Evolutionary conservation across 2,888 invertebrate species (phyloP).

Genomic region (Lepetodrilus schrolli): DNA sequence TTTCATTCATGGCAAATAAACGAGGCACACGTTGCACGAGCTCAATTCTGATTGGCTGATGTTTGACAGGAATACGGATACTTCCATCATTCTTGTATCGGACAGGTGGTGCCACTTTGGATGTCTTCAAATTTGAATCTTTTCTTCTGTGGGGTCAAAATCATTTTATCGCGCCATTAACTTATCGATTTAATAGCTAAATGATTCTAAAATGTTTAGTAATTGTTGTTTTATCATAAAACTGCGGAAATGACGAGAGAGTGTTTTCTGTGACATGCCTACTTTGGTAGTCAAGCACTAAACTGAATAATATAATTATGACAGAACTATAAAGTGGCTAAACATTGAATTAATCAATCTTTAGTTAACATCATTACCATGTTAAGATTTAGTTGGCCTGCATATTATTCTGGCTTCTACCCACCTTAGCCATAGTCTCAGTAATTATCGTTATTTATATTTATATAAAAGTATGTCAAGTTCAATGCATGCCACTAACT

Average conservation of each 20-base stretch:
- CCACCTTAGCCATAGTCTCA: too few relatives aligned
- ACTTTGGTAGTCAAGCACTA: too few relatives aligned
- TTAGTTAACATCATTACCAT: too few relatives aligned
- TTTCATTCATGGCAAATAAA: not conserved
- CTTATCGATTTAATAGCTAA: not conserved
- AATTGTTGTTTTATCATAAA: not conserved
- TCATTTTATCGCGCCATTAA: constrained; percentile 12
- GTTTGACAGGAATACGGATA: not conserved
- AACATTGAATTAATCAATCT: too few relatives aligned
- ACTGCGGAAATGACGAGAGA: not conserved
- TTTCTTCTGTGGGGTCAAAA: not conserved
- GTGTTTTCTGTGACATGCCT: not conserved
- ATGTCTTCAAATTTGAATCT: constrained; percentile 20
- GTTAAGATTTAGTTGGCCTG: too few relatives aligned
- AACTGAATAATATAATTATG: too few relatives aligned
- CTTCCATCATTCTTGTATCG: not conserved
- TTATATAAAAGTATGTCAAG: too few relatives aligned
- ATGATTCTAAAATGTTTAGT: not conserved
- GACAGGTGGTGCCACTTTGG: not conserved
- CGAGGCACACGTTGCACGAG: not conserved
- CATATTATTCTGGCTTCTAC: too few relatives aligned
- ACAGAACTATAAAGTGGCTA: too few relatives aligned
- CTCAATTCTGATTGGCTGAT: not conserved
- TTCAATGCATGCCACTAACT: too few relatives aligned
- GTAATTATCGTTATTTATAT: too few relatives aligned